Conservation (phyloP, 2,888 invertebrate species). For the Ochropacha duplaris region DNA sequence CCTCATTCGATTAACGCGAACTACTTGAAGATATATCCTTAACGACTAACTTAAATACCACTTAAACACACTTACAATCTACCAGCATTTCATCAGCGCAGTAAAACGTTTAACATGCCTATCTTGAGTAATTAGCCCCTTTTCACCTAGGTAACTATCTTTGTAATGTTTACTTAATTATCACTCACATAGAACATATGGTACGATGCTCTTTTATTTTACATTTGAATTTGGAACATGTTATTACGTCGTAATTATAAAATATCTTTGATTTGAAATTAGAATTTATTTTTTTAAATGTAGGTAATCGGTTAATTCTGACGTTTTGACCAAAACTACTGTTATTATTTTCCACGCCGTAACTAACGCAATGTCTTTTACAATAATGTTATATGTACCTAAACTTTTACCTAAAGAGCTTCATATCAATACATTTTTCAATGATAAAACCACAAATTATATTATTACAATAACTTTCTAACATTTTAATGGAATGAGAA, state of each 20-base stretch:
- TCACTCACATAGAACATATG: neutral
- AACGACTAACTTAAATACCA: neutral
- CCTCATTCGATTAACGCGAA: neutral
- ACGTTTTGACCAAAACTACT: too few species aligned
- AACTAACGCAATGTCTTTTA: neutral
- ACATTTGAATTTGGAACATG: neutral
- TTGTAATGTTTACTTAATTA: constrained; percentile 31
- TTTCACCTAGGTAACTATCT: constrained; percentile 24
- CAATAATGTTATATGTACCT: constrained; percentile 7
- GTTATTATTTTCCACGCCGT: too few species aligned
- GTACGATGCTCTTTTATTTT: neutral
- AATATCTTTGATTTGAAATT: too few species aligned
- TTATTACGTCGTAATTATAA: too few species aligned
- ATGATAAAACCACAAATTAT: constrained; percentile 4
- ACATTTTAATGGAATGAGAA: too few species aligned
- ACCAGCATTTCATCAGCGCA: constrained; percentile 31
- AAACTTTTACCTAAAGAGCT: constrained; percentile 13
- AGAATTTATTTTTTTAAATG: too few species aligned
- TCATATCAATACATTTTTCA: constrained; percentile 21
- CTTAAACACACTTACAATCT: neutral
- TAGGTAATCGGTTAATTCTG: too few species aligned
- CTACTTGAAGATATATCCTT: neutral
- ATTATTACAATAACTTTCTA: too few species aligned
- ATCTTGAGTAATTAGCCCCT: constrained; percentile 42
- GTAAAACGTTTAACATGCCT: constrained; percentile 24